phyloP scores from a whole-genome alignment of 1,140 invertebrate genomes.

The Drosophila subpulchrella region DNA sequence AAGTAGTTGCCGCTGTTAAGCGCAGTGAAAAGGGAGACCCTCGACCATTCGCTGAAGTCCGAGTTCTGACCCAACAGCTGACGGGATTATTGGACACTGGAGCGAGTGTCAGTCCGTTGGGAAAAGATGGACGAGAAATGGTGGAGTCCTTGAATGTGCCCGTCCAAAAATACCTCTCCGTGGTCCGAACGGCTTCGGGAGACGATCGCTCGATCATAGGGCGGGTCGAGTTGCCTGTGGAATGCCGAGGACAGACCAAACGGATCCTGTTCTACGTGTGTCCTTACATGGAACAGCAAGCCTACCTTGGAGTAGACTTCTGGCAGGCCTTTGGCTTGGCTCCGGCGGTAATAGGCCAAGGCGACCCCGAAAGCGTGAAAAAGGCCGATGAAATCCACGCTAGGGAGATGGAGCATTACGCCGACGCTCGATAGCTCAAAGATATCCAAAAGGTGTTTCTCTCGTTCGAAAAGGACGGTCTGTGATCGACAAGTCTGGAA shows the following conservation, averaged over 20 bases:
- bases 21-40: neutral
- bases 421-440: neutral
- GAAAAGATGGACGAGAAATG: neutral
- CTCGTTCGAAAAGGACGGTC: neutral
- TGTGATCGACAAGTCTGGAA: no score
- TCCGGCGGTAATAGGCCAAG: neutral
- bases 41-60: neutral
- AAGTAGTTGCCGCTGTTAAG: no score
- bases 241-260: neutral
- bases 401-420: neutral
- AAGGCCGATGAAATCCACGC: neutral
- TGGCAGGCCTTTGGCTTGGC: neutral
- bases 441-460: neutral
- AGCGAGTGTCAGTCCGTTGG: neutral
- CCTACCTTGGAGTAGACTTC: neutral
- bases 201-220: neutral
- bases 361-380: constrained; percentile 1
- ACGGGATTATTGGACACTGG: neutral
- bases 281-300: neutral
- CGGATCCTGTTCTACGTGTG: neutral
- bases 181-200: no score
- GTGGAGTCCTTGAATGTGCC: neutral
- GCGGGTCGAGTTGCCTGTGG: neutral
- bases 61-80: neutral
- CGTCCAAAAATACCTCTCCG: neutral